Evolutionary conservation across 2,888 invertebrate species (phyloP).

Genomic region (Rugalucina vietnamica): DNA sequence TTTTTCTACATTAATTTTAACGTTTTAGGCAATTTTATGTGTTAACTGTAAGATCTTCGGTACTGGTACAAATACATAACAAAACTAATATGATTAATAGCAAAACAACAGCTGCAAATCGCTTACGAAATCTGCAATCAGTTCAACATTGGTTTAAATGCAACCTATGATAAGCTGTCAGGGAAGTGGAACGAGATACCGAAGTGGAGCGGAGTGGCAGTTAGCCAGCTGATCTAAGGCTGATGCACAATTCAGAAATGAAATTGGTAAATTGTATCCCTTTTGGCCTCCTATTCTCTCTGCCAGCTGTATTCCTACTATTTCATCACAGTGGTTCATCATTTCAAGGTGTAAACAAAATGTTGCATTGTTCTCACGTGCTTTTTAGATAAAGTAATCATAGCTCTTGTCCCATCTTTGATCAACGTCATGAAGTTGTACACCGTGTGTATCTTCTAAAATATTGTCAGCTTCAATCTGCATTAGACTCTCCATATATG

Average conservation of each 20-base stretch:
- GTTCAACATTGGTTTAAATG: no score
- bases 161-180: no score
- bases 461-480: conserved; percentile 4
- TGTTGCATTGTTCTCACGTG: not conserved
- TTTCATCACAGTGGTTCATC: not conserved
- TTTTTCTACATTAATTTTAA: no score
- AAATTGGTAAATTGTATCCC: not conserved
- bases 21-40: no score
- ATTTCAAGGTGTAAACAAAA: not conserved
- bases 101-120: no score
- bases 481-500: not conserved
- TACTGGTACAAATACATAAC: no score
- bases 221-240: no score
- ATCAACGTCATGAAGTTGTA: not conserved
- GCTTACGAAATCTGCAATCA: no score
- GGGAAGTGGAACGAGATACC: no score
- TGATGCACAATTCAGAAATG: not conserved
- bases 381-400: conserved; percentile 4
- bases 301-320: not conserved
- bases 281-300: not conserved
- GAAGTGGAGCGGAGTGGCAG: no score
- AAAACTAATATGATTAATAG: no score
- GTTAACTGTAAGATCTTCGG: no score
- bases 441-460: not conserved
- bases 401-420: not conserved